Percentiles rank a stretch among this genome's conserved stretches.
These are phyloP conservation scores for Ochotona princeps DNA, from an alignment of 2,113 vertebrate species.

Conservation along the genomic window DNA sequence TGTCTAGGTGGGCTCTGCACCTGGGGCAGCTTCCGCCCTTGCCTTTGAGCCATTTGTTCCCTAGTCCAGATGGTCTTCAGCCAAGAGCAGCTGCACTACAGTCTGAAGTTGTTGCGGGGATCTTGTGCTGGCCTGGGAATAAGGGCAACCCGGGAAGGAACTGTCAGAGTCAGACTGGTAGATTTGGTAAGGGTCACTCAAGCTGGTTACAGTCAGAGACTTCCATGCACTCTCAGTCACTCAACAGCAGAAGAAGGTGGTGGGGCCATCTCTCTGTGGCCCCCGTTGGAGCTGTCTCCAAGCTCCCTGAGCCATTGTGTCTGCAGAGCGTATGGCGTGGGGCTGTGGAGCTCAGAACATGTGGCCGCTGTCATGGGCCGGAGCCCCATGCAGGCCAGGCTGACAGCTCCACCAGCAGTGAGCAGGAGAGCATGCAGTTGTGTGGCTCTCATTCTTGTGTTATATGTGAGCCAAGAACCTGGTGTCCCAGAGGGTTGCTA, in stretches of 20 bases:
- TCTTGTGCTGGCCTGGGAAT: neutral
- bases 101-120: neutral
- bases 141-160: neutral
- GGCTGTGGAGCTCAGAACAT: neutral
- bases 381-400: neutral
- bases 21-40: neutral
- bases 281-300: neutral
- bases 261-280: neutral
- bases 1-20: neutral
- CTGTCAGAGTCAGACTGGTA: neutral
- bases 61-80: neutral
- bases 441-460: no score
- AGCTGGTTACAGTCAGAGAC: neutral
- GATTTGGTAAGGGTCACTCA: neutral
- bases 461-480: neutral
- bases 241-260: no score
- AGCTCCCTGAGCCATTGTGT: neutral
- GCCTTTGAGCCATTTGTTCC: neutral
- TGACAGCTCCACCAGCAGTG: neutral
- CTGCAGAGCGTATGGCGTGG: neutral
- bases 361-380: neutral
- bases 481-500: neutral
- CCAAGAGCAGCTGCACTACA: neutral
- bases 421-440: neutral
- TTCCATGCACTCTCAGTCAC: neutral